These are phyloP conservation scores for Eupristina koningsbergeri DNA, from an alignment of 1,140 invertebrate genomes.

Conservation along the genomic window DNA sequence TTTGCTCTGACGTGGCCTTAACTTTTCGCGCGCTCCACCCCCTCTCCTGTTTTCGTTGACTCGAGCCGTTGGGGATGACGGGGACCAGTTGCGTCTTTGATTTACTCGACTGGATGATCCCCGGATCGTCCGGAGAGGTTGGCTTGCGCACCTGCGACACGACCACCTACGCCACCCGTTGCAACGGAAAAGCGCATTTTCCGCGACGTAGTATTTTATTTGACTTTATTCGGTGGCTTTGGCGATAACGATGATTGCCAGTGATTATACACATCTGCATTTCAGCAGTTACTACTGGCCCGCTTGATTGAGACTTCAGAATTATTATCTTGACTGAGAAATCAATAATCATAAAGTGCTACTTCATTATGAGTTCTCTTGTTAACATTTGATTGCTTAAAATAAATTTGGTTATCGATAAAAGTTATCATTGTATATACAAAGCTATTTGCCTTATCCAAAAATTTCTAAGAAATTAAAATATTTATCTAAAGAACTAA, in stretches of 20 bases:
- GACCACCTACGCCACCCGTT: no score
- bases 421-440: slow-evolving; percentile 29
- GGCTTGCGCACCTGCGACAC: no score
- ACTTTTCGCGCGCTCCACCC: no score
- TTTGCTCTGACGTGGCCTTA: no score
- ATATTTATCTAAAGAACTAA: background rate
- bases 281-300: slow-evolving; percentile 13
- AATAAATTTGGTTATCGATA: slow-evolving; percentile 39
- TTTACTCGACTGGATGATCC: background rate
- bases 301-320: slow-evolving; percentile 22
- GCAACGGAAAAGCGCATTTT: background rate
- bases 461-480: slow-evolving; percentile 21
- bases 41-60: no score
- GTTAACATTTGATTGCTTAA: slow-evolving; percentile 39
- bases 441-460: slow-evolving; percentile 8
- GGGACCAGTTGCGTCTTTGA: no score
- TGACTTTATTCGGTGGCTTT: slow-evolving; percentile 1
- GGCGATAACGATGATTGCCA: slow-evolving; percentile 3
- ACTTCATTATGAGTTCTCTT: slow-evolving; percentile 29
- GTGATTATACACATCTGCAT: slow-evolving; percentile 7
- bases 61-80: no score
- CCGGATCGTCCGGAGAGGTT: background rate
- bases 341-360: slow-evolving; percentile 38
- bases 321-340: slow-evolving; percentile 32
- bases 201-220: background rate